These are phyloP conservation scores for Helobdella robusta DNA, from an alignment of 2,888 invertebrate genomes.

Conservation along the genomic window DNA sequence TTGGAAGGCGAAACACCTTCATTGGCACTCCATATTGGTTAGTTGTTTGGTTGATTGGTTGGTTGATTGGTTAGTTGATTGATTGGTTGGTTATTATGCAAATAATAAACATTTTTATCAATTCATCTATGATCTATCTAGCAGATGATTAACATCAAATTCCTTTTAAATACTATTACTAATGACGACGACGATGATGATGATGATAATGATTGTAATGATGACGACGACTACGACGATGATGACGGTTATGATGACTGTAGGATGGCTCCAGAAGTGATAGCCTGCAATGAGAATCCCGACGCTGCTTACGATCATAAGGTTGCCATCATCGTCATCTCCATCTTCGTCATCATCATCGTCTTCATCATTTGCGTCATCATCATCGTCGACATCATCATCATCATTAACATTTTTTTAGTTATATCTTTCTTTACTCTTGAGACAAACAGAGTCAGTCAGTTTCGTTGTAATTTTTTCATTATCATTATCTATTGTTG, in stretches of 20 bases:
- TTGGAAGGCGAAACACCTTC: constrained; percentile 92
- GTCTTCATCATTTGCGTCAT: constrained; percentile 8
- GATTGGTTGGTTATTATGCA: too few relatives aligned
- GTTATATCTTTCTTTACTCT: background rate
- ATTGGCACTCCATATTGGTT: constrained; percentile 67
- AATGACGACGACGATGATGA: background rate
- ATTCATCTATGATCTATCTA: background rate
- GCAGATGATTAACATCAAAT: background rate
- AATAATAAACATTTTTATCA: background rate
- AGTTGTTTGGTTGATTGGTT: too few relatives aligned
- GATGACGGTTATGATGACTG: background rate
- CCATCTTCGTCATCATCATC: background rate
- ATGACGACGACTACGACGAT: background rate
- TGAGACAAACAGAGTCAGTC: too few relatives aligned
- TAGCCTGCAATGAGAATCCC: constrained; percentile 95
- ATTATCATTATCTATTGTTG: too few relatives aligned
- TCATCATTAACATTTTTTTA: background rate
- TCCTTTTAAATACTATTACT: background rate
- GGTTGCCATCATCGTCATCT: too few relatives aligned
- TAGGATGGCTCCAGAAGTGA: background rate
- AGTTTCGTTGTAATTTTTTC: too few relatives aligned
- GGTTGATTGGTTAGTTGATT: too few relatives aligned
- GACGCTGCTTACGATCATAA: constrained; percentile 97
- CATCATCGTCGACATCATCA: background rate
- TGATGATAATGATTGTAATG: background rate